Conservation (phyloP, 2,113 vertebrate species). For the Porphyrio hochstetteri region DNA sequence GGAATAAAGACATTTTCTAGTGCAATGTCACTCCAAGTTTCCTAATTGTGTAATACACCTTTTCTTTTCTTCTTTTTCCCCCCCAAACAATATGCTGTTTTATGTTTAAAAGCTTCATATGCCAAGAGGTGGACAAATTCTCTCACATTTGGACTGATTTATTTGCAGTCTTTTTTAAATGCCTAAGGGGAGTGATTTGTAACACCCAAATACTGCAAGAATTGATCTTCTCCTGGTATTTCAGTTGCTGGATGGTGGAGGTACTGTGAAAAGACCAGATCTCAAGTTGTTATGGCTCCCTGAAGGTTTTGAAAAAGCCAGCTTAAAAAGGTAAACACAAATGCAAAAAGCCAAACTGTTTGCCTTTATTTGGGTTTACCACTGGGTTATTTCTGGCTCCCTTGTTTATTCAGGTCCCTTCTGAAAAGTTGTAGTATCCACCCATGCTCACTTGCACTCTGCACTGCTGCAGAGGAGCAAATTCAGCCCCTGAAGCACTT, state of each 20-base stretch:
- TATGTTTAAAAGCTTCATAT: background rate
- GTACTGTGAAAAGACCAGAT: background rate
- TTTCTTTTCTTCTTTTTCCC: no score
- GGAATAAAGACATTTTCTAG: background rate
- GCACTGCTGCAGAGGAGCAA: background rate
- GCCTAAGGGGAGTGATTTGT: background rate
- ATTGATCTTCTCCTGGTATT: background rate
- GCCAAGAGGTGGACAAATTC: background rate
- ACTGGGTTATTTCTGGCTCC: background rate
- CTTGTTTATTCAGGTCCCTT: background rate
- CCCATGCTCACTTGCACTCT: background rate
- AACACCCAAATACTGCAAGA: background rate
- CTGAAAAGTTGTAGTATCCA: background rate
- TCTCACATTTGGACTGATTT: background rate
- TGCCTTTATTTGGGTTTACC: conserved; percentile 13
- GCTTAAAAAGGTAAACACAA: background rate
- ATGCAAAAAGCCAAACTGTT: conserved; percentile 5
- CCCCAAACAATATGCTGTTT: background rate
- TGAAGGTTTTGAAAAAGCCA: background rate
- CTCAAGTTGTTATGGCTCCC: background rate
- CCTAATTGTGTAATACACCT: background rate
- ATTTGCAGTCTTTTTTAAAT: background rate
- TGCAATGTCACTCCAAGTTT: background rate
- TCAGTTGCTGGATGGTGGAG: background rate
- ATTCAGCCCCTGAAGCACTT: background rate